These are phyloP conservation scores for Rhinichthys osculus DNA, from an alignment of 2,797 vertebrate genomes.

Conservation along the genomic window DNA sequence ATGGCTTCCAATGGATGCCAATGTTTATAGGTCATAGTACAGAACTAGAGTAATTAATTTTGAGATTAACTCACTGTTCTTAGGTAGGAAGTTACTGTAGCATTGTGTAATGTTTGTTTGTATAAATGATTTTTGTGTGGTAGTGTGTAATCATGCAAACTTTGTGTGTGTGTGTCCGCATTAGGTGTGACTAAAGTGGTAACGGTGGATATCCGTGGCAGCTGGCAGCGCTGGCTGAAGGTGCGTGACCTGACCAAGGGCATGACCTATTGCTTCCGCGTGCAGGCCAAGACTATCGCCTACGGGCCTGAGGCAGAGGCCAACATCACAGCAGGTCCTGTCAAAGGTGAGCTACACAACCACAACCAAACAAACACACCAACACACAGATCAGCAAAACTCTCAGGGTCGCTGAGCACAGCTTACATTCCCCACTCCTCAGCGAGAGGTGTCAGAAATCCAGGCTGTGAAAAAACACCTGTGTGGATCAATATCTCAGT, in stretches of 20 bases:
- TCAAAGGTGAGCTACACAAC: slow-evolving; percentile 80
- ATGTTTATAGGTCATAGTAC: slow-evolving; percentile 25
- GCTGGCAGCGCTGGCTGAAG: slow-evolving; percentile 94
- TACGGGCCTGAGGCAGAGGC: slow-evolving; percentile 86
- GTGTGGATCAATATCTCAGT: slow-evolving; percentile 56
- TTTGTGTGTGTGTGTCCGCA: slow-evolving; percentile 35
- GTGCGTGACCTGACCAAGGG: slow-evolving; percentile 91
- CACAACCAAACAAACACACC: slow-evolving; percentile 24
- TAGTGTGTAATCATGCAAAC: not conserved
- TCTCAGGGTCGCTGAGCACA: slow-evolving; percentile 15
- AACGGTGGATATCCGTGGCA: slow-evolving; percentile 92
- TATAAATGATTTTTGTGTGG: too few relatives aligned
- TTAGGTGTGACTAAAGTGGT: slow-evolving; percentile 95
- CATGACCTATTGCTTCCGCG: slow-evolving; percentile 86
- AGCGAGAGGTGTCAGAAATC: slow-evolving; percentile 37
- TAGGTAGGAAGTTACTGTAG: not conserved
- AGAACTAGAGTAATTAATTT: slow-evolving; percentile 30
- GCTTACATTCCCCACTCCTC: slow-evolving; percentile 35
- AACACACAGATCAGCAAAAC: slow-evolving; percentile 39
- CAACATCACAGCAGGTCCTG: slow-evolving; percentile 90
- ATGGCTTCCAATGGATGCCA: slow-evolving; percentile 27
- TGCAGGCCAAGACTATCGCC: slow-evolving; percentile 91
- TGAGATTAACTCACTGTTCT: not conserved
- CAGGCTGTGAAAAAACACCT: slow-evolving; percentile 50
- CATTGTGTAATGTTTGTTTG: not conserved